Evolutionary conservation across 2,888 invertebrate genomes (phyloP).

Genomic region (Dynastes tityus): DNA sequence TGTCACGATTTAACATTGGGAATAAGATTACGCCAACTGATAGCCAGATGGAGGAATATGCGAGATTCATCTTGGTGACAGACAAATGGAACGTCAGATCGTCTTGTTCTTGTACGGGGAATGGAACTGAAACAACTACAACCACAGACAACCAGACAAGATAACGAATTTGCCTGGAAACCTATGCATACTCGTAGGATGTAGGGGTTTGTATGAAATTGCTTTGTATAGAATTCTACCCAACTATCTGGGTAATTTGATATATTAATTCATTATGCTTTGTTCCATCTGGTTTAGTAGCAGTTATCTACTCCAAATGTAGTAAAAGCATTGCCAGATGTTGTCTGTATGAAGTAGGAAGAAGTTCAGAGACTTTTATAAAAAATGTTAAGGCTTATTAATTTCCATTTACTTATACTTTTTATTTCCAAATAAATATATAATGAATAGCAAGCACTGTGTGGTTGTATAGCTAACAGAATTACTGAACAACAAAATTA

Average conservation of each 20-base stretch:
- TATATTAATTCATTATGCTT: slow-evolving; percentile 28
- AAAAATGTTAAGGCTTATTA: too few species aligned
- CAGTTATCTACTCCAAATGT: slow-evolving; percentile 12
- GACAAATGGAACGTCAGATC: slow-evolving; percentile 31
- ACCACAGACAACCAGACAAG: neutral
- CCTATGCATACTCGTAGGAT: neutral
- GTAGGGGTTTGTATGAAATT: neutral
- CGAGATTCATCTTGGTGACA: slow-evolving; percentile 20
- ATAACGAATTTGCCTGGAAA: slow-evolving; percentile 3
- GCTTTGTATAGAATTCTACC: slow-evolving; percentile 8
- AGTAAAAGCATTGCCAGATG: neutral
- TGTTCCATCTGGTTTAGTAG: slow-evolving; percentile 5
- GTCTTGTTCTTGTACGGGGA: slow-evolving; percentile 15
- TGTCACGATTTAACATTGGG: neutral
- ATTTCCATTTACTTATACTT: too few species aligned
- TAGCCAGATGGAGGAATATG: neutral
- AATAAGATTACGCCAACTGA: slow-evolving; percentile 6
- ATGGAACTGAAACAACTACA: neutral
- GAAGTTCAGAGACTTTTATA: too few species aligned
- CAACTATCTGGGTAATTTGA: slow-evolving; percentile 19
- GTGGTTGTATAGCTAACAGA: too few species aligned
- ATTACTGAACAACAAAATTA: too few species aligned
- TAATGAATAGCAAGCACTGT: too few species aligned
- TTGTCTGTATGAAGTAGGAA: neutral
- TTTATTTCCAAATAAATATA: too few species aligned